phyloP scores from a whole-genome alignment of 2,888 invertebrate species.

The Girardia tigrina region DNA sequence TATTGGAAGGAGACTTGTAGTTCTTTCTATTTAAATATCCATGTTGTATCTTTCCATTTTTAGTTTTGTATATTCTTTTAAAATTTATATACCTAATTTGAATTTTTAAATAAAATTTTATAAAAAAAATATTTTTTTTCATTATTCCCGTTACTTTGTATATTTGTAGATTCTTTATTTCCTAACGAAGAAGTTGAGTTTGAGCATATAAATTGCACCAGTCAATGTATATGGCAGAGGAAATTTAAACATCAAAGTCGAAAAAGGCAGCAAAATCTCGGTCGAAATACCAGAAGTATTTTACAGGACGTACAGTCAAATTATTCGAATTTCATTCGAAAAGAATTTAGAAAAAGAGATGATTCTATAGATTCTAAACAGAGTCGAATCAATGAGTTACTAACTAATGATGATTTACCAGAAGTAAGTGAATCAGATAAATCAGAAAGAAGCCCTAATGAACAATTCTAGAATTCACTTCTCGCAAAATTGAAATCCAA shows the following conservation, averaged over 20 bases:
- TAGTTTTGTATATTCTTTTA: no score
- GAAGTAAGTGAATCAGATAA: not conserved
- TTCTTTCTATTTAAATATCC: no score
- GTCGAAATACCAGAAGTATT: not conserved
- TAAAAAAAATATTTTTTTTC: no score
- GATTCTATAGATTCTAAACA: not conserved
- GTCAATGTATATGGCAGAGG: not conserved
- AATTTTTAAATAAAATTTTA: no score
- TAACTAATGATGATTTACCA: not conserved
- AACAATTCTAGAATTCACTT: not conserved
- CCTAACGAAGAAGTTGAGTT: not conserved
- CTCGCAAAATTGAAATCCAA: not conserved
- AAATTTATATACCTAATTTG: no score
- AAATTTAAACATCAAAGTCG: not conserved
- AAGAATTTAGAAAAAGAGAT: not conserved
- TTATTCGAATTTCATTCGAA: not conserved
- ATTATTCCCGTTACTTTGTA: no score
- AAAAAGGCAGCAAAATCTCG: not conserved
- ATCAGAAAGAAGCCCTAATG: not conserved
- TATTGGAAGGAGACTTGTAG: no score
- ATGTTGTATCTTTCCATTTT: no score
- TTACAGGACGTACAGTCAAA: not conserved
- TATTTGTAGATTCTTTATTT: slow-evolving; percentile 3
- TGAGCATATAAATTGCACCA: not conserved
- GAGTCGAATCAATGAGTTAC: not conserved